Percentiles rank a stretch among this genome's conserved stretches.
These are phyloP conservation scores for Serilophus lunatus DNA, from an alignment of 2,113 vertebrate genomes.

Conservation along the genomic window DNA sequence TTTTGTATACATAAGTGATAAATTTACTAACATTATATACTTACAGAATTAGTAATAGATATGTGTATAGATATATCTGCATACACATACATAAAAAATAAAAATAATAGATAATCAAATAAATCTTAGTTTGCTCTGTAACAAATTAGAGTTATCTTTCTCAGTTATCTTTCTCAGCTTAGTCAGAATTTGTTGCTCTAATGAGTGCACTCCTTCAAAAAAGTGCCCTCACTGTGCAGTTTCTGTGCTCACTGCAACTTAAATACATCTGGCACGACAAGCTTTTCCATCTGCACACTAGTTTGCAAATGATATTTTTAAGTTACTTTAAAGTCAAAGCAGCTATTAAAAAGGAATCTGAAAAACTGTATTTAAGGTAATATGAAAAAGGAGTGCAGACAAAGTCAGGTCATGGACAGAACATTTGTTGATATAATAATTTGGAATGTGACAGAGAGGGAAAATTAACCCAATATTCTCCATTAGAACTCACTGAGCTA, in stretches of 20 bases:
- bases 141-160: background rate
- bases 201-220: background rate
- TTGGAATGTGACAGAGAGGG: background rate
- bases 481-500: accelerated
- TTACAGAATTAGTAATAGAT: background rate
- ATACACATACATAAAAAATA: background rate
- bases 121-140: background rate
- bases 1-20: background rate
- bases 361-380: background rate
- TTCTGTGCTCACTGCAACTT: background rate
- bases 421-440: background rate
- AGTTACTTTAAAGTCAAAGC: background rate
- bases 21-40: background rate
- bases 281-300: background rate
- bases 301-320: background rate
- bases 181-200: background rate
- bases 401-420: background rate
- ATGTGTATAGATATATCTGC: accelerated
- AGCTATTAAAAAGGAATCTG: background rate
- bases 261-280: background rate
- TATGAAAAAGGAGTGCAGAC: background rate
- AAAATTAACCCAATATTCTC: background rate
- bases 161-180: background rate
- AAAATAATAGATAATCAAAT: too few relatives aligned
- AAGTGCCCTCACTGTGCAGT: background rate